Percentiles rank a stretch among this genome's conserved stretches.
Evolutionary conservation across 2,888 invertebrate species (phyloP).

Genomic region (Phortica magna): DNA sequence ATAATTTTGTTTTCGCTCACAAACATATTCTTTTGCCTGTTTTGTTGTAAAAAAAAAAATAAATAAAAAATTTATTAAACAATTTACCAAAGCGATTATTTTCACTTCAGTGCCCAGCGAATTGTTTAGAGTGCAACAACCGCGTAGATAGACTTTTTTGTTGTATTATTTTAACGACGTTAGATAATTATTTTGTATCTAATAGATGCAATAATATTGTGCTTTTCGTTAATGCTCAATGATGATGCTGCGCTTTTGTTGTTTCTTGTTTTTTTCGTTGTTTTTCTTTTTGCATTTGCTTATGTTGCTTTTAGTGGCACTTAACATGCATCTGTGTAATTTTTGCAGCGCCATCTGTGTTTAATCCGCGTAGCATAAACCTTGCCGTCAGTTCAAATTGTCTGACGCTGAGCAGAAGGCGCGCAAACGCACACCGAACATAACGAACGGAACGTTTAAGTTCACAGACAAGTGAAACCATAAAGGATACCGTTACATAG

Average conservation of each 20-base stretch:
- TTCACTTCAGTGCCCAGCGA: slow-evolving; percentile 70
- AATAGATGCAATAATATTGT: slow-evolving; percentile 42
- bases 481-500: slow-evolving; percentile 21
- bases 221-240: slow-evolving; percentile 36
- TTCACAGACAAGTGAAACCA: slow-evolving; percentile 24
- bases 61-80: slow-evolving; percentile 36
- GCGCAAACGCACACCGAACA: slow-evolving; percentile 37
- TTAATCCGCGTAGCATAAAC: slow-evolving; percentile 38
- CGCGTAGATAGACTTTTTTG: slow-evolving; percentile 65
- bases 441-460: slow-evolving; percentile 8
- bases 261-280: not conserved
- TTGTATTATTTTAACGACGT: slow-evolving; percentile 9
- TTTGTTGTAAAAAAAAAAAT: not conserved
- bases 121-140: slow-evolving; percentile 76
- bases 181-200: slow-evolving; percentile 42
- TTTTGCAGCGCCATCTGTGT: not conserved
- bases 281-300: not conserved
- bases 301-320: not conserved
- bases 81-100: slow-evolving; percentile 53
- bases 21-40: slow-evolving; percentile 23
- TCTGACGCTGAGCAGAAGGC: slow-evolving; percentile 33
- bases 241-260: slow-evolving; percentile 23
- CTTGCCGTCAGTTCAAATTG: slow-evolving; percentile 56
- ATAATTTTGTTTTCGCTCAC: slow-evolving; percentile 12
- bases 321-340: not conserved